Evolutionary conservation across 2,888 invertebrate genomes (phyloP).

Genomic region (Synanthedon andrenaeformis): DNA sequence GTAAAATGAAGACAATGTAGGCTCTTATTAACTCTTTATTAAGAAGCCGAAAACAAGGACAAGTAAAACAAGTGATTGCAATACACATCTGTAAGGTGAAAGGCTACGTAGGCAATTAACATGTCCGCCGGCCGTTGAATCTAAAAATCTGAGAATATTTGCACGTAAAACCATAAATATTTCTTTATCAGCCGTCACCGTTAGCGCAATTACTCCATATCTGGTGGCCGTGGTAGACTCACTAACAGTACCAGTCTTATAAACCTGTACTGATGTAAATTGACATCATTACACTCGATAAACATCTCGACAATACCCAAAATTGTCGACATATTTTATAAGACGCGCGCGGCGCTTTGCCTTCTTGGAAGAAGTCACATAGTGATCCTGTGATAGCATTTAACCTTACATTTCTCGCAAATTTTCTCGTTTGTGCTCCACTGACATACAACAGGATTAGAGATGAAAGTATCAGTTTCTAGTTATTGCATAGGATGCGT

Average conservation of each 20-base stretch:
- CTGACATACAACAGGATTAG: background rate
- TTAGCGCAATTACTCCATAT: conserved; percentile 3
- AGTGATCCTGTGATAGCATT: background rate
- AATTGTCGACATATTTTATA: background rate
- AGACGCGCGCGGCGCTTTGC: background rate
- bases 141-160: background rate
- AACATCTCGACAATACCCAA: background rate
- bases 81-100: no score
- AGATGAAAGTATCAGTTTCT: background rate
- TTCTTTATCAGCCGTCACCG: conserved; percentile 2
- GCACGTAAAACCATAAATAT: background rate
- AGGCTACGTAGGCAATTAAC: no score
- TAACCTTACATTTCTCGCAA: background rate
- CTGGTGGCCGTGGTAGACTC: background rate
- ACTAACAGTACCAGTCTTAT: background rate
- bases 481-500: no score
- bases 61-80: no score
- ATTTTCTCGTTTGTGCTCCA: background rate
- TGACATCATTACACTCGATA: background rate
- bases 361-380: background rate
- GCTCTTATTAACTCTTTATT: no score
- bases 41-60: no score
- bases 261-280: background rate
- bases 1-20: no score
- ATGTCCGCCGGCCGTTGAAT: background rate